Conservation (phyloP, 2,113 vertebrate genomes). For the Ailuropoda melanoleuca region DNA sequence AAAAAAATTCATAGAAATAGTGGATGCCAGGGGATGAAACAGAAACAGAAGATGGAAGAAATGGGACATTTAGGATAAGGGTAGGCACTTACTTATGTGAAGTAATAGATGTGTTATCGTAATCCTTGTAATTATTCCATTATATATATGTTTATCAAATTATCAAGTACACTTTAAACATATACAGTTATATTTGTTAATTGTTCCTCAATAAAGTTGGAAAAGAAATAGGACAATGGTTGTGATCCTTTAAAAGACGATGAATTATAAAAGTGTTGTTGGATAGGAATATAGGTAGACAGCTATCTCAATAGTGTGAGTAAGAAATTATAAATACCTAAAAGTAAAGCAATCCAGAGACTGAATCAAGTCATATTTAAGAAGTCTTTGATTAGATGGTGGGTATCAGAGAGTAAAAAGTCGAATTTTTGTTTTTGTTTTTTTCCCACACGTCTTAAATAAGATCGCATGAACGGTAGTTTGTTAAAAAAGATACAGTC, state of each 20-base stretch:
- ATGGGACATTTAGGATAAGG: not conserved
- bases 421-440: not conserved
- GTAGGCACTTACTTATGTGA: not conserved
- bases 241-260: not conserved
- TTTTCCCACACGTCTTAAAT: not conserved
- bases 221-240: not conserved
- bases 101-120: not conserved
- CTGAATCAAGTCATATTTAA: not conserved
- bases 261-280: not conserved
- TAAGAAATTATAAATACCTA: not conserved
- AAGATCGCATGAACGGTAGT: not conserved
- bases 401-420: not conserved
- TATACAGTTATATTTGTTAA: not conserved
- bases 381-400: not conserved
- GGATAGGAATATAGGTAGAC: not conserved
- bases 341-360: not conserved
- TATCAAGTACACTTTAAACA: not conserved
- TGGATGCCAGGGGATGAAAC: not conserved
- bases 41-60: not conserved
- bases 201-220: not conserved
- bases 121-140: not conserved
- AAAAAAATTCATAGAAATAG: not conserved
- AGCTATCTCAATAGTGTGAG: not conserved
- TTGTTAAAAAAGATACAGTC: not conserved
- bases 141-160: not conserved